Base-by-base conservation (phyloP, 30 jellyfish, hydroid and myxozoan species). In the Aurelia sp. region DNA sequence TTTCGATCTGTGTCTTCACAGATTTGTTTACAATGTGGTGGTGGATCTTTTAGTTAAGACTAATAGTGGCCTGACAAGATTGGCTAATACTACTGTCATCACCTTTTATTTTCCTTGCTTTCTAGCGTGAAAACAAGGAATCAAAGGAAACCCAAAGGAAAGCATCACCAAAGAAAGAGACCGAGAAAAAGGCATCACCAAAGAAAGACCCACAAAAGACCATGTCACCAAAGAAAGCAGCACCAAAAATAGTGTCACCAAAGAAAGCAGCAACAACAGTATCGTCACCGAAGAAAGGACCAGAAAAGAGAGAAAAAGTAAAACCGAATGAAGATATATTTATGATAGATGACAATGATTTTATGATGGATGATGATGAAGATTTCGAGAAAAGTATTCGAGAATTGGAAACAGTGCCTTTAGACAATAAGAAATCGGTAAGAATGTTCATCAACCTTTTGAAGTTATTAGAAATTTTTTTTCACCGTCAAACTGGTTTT, bases 351-450 rank as follows among this genome's bases (percentile, higher is more conserved):
- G 74, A 63, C 1, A 58, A 30, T 44, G 90, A 50, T 0, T 44
- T 63, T 2, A 20, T 63, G 15, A 71, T 35, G 24, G 80, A 63
- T 44, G 90, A 73, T 51, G 80, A 63, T 44, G 90, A 73, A 20
- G 90, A 80, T 63, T 80, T 80, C 38, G 90, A 80, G 67, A 80
- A 80, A 44, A 59, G 80, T 53, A 63, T 80, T 5, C 81, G 21
- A 27, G 91, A 69, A 50, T 64, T 67, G 53, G 85, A 57, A 19
- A 17, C 91, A 7, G 30, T 22, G 41, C 48, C 62, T 2, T 17
- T 8, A 4, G 74, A 67, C 22, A 16, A 55, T 9, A 47, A 3
- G 13, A 9, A 19, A 33, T 18, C 35, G 76, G 81, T 67, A 48
- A 8, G 63, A 4, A 33, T 16, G 38, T 21, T 22, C 13, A 5